These are phyloP conservation scores for Agonopterix alstromeriana DNA, from an alignment of 2,888 invertebrate genomes.

Conservation along the genomic window DNA sequence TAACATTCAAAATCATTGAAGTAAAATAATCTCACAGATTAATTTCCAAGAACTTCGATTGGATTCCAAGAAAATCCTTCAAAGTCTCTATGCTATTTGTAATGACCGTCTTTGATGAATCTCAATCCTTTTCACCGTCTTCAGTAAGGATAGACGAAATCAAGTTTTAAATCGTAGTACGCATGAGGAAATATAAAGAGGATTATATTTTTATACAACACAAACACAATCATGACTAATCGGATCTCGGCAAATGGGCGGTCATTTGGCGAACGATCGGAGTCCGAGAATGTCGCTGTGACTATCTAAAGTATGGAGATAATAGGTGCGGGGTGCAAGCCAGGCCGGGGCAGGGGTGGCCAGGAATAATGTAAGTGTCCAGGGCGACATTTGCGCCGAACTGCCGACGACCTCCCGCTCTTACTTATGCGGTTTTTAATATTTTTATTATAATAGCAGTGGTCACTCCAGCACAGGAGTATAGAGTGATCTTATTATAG, in stretches of 20 bases:
- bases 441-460: slow-evolving; percentile 80
- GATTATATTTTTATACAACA: slow-evolving; percentile 71
- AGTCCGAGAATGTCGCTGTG: slow-evolving; percentile 61
- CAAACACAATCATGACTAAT: slow-evolving; percentile 74
- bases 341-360: slow-evolving; percentile 30
- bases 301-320: slow-evolving; percentile 76
- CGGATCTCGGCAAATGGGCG: slow-evolving; percentile 70
- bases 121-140: slow-evolving; percentile 58
- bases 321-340: slow-evolving; percentile 56
- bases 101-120: slow-evolving; percentile 49
- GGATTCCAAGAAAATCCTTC: slow-evolving; percentile 57
- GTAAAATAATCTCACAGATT: slow-evolving; percentile 60
- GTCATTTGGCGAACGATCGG: slow-evolving; percentile 68
- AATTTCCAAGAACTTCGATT: slow-evolving; percentile 51
- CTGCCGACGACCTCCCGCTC: slow-evolving; percentile 73
- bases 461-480: slow-evolving; percentile 42
- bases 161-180: slow-evolving; percentile 12
- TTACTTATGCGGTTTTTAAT: slow-evolving; percentile 78
- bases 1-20: slow-evolving; percentile 25
- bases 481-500: slow-evolving; percentile 10
- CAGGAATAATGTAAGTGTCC: slow-evolving; percentile 73
- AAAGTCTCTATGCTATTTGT: slow-evolving; percentile 42
- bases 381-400: slow-evolving; percentile 75
- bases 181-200: slow-evolving; percentile 5
- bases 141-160: slow-evolving; percentile 15